Percentiles rank a stretch among this genome's conserved stretches.
Conservation (phyloP, 2,113 vertebrate species). For the Scolopax mira region DNA sequence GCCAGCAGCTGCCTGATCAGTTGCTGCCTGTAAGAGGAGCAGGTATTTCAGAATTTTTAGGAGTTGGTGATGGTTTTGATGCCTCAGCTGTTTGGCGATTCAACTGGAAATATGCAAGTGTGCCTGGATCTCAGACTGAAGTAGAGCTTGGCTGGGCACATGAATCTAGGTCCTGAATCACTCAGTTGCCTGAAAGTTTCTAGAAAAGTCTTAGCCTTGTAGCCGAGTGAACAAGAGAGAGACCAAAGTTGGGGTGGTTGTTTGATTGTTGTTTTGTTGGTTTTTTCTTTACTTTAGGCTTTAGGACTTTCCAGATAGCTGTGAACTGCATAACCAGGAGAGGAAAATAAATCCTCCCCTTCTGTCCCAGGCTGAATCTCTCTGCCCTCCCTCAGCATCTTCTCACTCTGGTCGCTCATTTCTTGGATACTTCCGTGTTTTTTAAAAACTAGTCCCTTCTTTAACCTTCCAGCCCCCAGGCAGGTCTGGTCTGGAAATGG, state of each 20-base stretch:
- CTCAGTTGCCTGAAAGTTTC: background rate
- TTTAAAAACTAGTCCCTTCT: background rate
- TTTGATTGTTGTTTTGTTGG: background rate
- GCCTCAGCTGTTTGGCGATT: background rate
- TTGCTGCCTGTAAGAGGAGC: background rate
- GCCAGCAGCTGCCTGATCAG: background rate
- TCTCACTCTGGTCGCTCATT: background rate
- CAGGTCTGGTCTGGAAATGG: background rate
- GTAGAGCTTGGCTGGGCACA: background rate
- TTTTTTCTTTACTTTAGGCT: background rate
- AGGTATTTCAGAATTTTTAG: background rate
- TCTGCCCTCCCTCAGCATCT: background rate
- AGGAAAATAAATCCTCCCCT: background rate
- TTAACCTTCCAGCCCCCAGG: background rate
- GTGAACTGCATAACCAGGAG: background rate
- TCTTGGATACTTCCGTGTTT: background rate
- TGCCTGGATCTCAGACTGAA: background rate
- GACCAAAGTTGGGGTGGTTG: background rate
- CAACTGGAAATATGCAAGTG: rapidly evolving
- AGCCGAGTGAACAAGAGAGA: background rate
- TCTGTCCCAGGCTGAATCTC: background rate
- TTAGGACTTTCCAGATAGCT: background rate
- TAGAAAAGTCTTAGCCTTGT: background rate
- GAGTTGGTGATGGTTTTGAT: background rate
- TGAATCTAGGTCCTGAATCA: background rate